Evolutionary conservation across 2,888 invertebrate species (phyloP).

Genomic region (Drosophila paramelanica): DNA sequence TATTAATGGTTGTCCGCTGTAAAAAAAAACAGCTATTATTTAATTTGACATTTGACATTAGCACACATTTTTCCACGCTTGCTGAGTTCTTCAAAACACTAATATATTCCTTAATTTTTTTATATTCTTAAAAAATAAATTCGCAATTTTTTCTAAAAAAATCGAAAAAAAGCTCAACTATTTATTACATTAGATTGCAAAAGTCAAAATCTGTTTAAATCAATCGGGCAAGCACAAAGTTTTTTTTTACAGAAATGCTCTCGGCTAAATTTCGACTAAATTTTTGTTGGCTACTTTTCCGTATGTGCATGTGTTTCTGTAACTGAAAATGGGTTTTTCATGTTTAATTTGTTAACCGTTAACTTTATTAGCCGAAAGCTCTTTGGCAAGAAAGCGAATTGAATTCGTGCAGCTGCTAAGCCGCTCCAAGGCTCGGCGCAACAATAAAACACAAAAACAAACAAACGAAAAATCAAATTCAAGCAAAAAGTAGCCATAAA

Average conservation of each 20-base stretch:
- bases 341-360: slow-evolving; percentile 14
- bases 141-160: too few relatives aligned
- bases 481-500: slow-evolving; percentile 21
- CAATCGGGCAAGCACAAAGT: too few relatives aligned
- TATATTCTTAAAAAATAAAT: too few relatives aligned
- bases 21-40: too few relatives aligned
- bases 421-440: slow-evolving; percentile 15
- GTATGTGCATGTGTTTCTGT: background rate
- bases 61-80: slow-evolving; percentile 10
- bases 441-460: slow-evolving; percentile 25
- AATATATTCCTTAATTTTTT: too few relatives aligned
- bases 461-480: slow-evolving; percentile 9
- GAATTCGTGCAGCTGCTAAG: slow-evolving; percentile 32
- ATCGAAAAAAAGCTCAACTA: too few relatives aligned
- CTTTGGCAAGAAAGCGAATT: slow-evolving; percentile 20
- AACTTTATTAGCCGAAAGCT: slow-evolving; percentile 3
- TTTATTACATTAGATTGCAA: too few relatives aligned
- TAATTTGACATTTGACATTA: background rate
- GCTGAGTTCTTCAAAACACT: background rate
- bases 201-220: too few relatives aligned
- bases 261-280: background rate
- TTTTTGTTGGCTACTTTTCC: background rate
- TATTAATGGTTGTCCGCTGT: background rate
- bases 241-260: too few relatives aligned
- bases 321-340: background rate